Evolutionary conservation across 2,888 invertebrate species (phyloP), one percentile per base, ranked within the genome.

Genomic region (Lasioglossum zephyrum): DNA sequence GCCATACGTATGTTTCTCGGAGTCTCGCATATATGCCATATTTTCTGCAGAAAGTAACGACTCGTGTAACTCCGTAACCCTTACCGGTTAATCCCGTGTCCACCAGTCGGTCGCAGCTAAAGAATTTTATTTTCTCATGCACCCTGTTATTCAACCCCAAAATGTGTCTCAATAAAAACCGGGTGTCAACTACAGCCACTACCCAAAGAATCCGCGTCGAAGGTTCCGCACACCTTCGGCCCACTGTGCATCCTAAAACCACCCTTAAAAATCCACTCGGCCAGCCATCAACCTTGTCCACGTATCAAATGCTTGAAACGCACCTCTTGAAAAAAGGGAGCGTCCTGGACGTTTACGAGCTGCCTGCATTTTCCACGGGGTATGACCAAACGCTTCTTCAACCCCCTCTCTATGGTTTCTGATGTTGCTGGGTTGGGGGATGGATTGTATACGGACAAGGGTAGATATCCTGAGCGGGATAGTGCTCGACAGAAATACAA

Each of bases 401-500:
- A 47, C 44, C 18, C 39, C 47, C 74, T 41, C 39, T 22, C 11
- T 11, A 26, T 18, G 36, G 66, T 36, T 49, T n/a, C 49, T 26
- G 49, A 49, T 39, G 49, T 57, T 60, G 63, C 18, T 39, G 63
- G 26, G 63, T 31, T 31, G 84, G 18, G 53, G 26, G 60, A 41
- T 22, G 77, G 63, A 77, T 57, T 22, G 57, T 44, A 22, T 26
- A 36, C 57, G n/a, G 60, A 79, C 74, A 66, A 47, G 60, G 39
- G 63, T 36, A 72, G 77, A 85, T 79, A 76, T 74, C 79, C 77
- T 22, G 60, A 39, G 47, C 73, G 63, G 47, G 73, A 60, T 73
- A 60, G 57, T 79, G 60, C 44, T 74, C 77, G 77, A 85, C 86
- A 83, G 86, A 78, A 86, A 86, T 69, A 87, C 83, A 81, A 87